These are phyloP conservation scores for Stichodactyla helianthus DNA, from an alignment of 64 coral and sea anemone genomes.

Conservation along the genomic window DNA sequence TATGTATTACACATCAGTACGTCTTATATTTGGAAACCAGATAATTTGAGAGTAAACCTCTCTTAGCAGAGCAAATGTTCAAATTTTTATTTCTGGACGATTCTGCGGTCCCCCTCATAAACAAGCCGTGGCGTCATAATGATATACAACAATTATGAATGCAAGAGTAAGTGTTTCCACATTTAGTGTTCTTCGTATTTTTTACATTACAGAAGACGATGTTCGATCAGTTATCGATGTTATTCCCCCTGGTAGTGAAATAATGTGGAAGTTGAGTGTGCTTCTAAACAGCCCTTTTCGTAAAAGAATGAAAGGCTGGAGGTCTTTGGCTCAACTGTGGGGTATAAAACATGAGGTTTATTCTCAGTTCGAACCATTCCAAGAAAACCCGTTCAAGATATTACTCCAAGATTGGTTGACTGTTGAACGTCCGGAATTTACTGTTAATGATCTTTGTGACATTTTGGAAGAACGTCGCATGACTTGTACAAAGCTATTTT, in stretches of 20 bases:
- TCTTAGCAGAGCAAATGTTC: no score
- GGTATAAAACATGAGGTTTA: neutral
- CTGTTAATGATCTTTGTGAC: neutral
- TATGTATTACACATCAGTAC: no score
- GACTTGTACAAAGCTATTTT: rapidly evolving
- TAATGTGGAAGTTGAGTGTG: neutral
- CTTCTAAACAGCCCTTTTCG: neutral
- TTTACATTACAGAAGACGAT: no score
- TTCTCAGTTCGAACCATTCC: neutral
- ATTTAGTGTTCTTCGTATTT: no score
- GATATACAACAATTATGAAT: no score
- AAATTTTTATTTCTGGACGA: no score
- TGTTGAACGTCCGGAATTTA: neutral
- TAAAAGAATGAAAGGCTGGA: neutral
- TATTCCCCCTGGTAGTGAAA: neutral
- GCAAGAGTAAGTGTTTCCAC: no score
- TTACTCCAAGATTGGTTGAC: neutral
- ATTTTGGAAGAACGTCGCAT: neutral
- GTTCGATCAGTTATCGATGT: neutral
- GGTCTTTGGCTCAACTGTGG: neutral
- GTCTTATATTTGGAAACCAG: no score
- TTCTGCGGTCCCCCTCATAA: no score
- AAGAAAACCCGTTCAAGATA: neutral
- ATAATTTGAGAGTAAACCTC: no score
- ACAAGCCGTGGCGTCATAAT: no score